Evolutionary conservation across 64 coral and sea anemone genomes (phyloP).

Genomic region (Montipora sp.): DNA sequence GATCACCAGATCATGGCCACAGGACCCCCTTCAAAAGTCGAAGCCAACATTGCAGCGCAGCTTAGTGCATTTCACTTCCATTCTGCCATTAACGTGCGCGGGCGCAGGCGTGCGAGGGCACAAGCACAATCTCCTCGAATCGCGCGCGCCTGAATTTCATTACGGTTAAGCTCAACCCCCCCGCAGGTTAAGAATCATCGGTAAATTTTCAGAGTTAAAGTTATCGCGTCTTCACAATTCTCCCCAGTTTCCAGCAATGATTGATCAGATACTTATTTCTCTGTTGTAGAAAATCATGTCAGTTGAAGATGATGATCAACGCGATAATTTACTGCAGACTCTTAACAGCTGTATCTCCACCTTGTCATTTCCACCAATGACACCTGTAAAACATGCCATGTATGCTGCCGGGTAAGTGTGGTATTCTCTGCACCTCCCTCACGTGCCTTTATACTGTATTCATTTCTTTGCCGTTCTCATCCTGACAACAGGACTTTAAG

Average conservation of each 20-base stretch:
- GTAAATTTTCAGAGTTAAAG: no score
- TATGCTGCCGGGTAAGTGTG: conserved; percentile 83
- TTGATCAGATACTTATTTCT: background rate
- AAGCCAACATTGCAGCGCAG: background rate
- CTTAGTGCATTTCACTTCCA: background rate
- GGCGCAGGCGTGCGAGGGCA: background rate
- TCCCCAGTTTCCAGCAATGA: background rate
- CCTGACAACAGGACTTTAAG: no score
- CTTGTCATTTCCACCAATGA: conserved; percentile 85
- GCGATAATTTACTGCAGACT: conserved; percentile 70
- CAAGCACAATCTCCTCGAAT: no score
- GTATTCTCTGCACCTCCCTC: background rate
- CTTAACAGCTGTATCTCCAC: conserved; percentile 78
- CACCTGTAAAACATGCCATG: conserved; percentile 91
- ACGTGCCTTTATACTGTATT: no score
- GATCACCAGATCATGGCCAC: background rate
- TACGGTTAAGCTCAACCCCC: no score
- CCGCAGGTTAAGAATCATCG: no score
- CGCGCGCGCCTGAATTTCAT: no score
- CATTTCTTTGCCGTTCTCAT: no score
- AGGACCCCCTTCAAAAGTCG: no score
- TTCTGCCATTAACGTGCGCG: background rate
- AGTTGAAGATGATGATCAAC: conserved; percentile 86
- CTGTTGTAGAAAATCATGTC: conserved; percentile 76
- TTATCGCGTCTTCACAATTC: background rate